Evolutionary conservation across 2,113 vertebrate species (phyloP), one percentile per base, ranked within the genome.

Genomic region (Thymallus thymallus): DNA sequence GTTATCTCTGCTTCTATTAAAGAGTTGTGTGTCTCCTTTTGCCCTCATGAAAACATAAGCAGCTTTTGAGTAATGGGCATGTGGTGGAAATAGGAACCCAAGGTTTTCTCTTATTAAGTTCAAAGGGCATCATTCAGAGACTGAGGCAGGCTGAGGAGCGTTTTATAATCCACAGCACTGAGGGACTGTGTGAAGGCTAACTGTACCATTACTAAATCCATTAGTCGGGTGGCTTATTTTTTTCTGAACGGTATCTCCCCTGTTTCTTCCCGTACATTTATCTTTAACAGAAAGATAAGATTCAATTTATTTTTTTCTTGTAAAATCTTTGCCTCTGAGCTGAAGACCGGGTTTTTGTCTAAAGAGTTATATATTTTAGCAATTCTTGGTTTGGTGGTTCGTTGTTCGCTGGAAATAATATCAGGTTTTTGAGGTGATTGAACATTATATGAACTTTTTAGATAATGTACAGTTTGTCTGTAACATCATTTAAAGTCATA

Each of bases 201-300:
- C 84, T 68, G 64, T 45, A 72, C 76, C 83, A 80, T 86, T 88
- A 81, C 77, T 80, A 75, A 85, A 86, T 79, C 80, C 80, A 90
- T 91, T 88, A 78, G 60, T 71, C 77, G 75, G 45, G 75, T 18
- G 14, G 24, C 61, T 51, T 3, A 12, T 74, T 71, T 74, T 32
- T 73, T 41, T 48, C 69, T 10, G 62, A 71, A 56, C 77, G 48
- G 66, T 75, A 26, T 76, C 22, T 22, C 41, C 10, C 20, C n/a
- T 58, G n/a, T 41, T 32, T 70, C 72, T 32, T 75, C 20, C 12
- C 30, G 35, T 67, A 84, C 80, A 85, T 86, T 61, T 74, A 72
- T 84, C 73, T 78, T 22, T 82, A 77, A 80, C 78, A 74, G 67
- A 81, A 86, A 80, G 68, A 80, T 81, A 72, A 58, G 29, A 74